Evolutionary conservation across 2,888 invertebrate species (phyloP).

Genomic region (Trichogramma evanescens): DNA sequence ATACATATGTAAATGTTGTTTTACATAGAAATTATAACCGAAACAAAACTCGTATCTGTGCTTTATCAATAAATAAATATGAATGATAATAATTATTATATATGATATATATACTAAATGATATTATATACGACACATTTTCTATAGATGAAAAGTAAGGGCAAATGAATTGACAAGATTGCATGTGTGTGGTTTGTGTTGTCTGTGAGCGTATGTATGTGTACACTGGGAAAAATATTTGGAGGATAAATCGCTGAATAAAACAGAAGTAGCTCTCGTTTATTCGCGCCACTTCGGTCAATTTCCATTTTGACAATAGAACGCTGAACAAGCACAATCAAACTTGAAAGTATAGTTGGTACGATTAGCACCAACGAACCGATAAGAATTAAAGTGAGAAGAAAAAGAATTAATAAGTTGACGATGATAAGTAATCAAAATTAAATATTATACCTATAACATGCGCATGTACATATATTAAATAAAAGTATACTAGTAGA

Average conservation of each 20-base stretch:
- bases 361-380: slow-evolving; percentile 6
- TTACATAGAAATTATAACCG: slow-evolving; percentile 9
- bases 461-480: slow-evolving; percentile 13
- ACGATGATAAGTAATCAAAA: not conserved
- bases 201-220: too few species aligned
- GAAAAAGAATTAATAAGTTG: too few species aligned
- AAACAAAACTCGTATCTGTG: slow-evolving; percentile 4
- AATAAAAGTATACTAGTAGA: not conserved
- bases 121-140: slow-evolving; percentile 7
- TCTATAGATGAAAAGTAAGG: not conserved
- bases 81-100: not conserved
- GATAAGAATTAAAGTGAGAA: too few species aligned
- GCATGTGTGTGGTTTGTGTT: too few species aligned
- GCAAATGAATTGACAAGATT: too few species aligned
- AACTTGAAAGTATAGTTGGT: slow-evolving; percentile 20
- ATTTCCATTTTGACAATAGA: slow-evolving; percentile 22
- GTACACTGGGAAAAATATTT: too few species aligned
- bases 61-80: not conserved
- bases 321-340: slow-evolving; percentile 22
- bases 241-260: too few species aligned
- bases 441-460: not conserved
- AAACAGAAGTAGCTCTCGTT: not conserved
- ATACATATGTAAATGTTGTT: slow-evolving; percentile 11
- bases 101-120: not conserved
- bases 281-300: slow-evolving; percentile 10